Evolutionary conservation across 2,797 vertebrate genomes (phyloP).

Genomic region (Odontamblyopus lacepedii): DNA sequence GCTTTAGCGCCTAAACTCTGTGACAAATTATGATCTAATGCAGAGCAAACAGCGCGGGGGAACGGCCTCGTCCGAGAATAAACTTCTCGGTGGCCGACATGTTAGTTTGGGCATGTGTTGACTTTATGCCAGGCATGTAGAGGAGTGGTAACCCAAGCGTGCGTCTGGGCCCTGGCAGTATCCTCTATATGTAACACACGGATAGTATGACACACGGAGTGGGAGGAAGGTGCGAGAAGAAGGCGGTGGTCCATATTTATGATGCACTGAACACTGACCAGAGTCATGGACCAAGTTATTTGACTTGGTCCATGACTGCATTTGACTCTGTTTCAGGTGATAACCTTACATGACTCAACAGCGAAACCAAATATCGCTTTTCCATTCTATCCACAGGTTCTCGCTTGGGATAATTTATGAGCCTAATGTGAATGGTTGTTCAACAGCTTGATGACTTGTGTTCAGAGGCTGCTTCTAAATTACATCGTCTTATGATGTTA

Average conservation of each 20-base stretch:
- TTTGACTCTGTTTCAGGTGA: neutral
- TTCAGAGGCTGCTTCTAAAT: slow-evolving; percentile 32
- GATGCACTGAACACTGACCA: neutral
- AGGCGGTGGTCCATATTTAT: slow-evolving; percentile 13
- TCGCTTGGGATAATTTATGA: slow-evolving; percentile 13
- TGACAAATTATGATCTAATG: slow-evolving; percentile 29
- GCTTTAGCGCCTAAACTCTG: slow-evolving; percentile 8
- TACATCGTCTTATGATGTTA: slow-evolving; percentile 24
- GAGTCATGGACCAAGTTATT: slow-evolving; percentile 2
- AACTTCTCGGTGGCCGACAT: slow-evolving; percentile 17
- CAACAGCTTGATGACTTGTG: slow-evolving; percentile 14
- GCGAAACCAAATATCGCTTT: neutral
- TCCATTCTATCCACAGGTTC: neutral
- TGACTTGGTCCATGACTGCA: neutral
- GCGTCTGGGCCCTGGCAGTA: slow-evolving; percentile 24
- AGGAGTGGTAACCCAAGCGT: slow-evolving; percentile 47
- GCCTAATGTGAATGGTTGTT: slow-evolving; percentile 16
- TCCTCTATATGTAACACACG: slow-evolving; percentile 36
- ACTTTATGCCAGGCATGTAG: slow-evolving; percentile 44
- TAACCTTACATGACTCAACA: neutral
- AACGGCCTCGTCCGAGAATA: slow-evolving; percentile 45
- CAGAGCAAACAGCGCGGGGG: slow-evolving; percentile 36
- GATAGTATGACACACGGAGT: slow-evolving; percentile 31
- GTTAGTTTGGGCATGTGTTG: slow-evolving; percentile 36
- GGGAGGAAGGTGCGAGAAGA: neutral